Conservation (phyloP, 2,797 vertebrate species). For the Champsocephalus gunnari region DNA sequence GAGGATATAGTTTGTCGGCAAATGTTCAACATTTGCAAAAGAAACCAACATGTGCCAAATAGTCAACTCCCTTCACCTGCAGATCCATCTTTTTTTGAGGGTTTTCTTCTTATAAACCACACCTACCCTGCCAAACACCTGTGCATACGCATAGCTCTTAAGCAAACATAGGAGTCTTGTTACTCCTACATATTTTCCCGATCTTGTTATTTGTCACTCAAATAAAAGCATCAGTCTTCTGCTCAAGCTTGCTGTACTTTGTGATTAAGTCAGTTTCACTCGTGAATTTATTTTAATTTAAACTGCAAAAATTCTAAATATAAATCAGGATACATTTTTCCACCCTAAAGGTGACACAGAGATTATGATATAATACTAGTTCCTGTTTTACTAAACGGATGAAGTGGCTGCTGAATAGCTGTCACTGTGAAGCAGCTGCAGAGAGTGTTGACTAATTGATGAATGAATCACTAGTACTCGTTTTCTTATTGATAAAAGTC, state of each 20-base stretch:
- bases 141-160: not conserved
- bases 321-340: not conserved
- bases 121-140: not conserved
- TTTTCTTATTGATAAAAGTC: not conserved
- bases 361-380: not conserved
- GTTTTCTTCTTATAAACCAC: conserved; percentile 3
- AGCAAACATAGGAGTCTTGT: not conserved
- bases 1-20: not conserved
- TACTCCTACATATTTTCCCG: conserved; percentile 4
- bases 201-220: conserved; percentile 6
- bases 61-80: not conserved
- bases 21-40: not conserved
- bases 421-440: not conserved
- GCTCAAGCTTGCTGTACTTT: not conserved
- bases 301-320: not conserved
- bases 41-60: not conserved
- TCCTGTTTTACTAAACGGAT: too few relatives aligned
- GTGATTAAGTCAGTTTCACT: not conserved
- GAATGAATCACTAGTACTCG: not conserved
- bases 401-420: not conserved
- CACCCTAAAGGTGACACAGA: not conserved
- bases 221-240: not conserved
- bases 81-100: not conserved
- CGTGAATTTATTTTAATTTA: not conserved
- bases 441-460: not conserved